Evolutionary conservation across 2,113 vertebrate species (phyloP).

Genomic region (Centropristis striata): DNA sequence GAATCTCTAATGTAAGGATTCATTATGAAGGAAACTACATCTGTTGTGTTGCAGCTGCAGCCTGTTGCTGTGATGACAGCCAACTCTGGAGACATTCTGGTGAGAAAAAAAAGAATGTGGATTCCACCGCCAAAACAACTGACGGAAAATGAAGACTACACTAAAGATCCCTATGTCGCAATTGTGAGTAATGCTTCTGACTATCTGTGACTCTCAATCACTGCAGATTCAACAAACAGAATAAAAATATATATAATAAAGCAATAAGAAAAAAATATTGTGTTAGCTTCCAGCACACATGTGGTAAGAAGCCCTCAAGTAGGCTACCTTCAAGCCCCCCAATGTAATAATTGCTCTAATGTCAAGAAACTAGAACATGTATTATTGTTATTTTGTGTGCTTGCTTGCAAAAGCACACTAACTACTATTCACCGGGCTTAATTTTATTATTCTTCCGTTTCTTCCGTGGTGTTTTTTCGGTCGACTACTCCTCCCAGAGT

Average conservation of each 20-base stretch:
- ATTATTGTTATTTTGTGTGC: too few species aligned
- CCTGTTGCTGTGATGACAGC: constrained; percentile 17
- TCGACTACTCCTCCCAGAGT: too few species aligned
- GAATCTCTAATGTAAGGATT: too few species aligned
- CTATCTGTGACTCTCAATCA: neutral
- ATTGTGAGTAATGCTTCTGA: constrained; percentile 62
- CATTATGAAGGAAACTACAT: neutral
- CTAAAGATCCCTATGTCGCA: constrained; percentile 69
- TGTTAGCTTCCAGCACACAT: neutral
- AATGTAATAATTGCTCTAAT: neutral
- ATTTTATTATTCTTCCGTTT: too few species aligned
- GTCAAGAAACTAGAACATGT: neutral
- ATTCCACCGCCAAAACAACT: constrained; percentile 85
- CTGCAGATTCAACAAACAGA: neutral
- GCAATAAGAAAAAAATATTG: too few species aligned
- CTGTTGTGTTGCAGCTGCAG: constrained; percentile 38
- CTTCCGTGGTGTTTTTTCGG: too few species aligned
- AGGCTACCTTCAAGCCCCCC: too few species aligned
- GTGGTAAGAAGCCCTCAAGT: neutral
- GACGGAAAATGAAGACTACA: constrained; percentile 87
- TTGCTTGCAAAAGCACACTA: too few species aligned
- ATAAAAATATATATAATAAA: too few species aligned
- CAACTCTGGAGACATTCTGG: constrained; percentile 3
- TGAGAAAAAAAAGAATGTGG: constrained; percentile 89
- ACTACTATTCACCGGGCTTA: too few species aligned